These are phyloP conservation scores for Notothenia rossii DNA, from an alignment of 2,113 vertebrate species.

Conservation along the genomic window DNA sequence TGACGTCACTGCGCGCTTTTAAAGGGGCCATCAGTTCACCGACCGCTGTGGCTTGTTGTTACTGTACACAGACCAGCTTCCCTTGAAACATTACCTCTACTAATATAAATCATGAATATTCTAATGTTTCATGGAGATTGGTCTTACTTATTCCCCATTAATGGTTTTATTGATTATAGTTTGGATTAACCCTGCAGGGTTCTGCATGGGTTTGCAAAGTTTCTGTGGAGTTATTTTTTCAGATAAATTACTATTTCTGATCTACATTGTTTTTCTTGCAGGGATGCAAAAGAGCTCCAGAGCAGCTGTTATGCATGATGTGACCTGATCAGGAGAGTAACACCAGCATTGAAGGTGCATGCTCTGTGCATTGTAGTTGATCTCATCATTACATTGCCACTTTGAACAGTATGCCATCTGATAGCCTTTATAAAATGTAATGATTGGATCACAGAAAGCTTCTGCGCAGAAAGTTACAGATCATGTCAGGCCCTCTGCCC, in stretches of 20 bases:
- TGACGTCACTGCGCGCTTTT: conserved; percentile 81
- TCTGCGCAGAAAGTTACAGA: not conserved
- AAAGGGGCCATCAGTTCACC: conserved; percentile 70
- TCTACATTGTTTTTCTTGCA: not conserved
- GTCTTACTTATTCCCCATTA: not conserved
- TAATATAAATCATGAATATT: not conserved
- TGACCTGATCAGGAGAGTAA: conserved; percentile 27
- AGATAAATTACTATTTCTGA: too few species aligned
- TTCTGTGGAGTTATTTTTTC: not conserved
- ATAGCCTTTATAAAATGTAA: conserved; percentile 47
- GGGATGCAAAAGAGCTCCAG: not conserved
- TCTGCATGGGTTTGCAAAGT: not conserved
- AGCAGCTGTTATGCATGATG: conserved; percentile 26
- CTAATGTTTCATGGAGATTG: not conserved
- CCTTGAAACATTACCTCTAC: not conserved
- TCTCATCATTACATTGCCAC: conserved; percentile 10
- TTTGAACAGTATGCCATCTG: conserved; percentile 29
- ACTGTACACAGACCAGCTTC: conserved; percentile 1
- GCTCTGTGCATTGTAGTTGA: not conserved
- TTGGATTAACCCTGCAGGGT: too few species aligned
- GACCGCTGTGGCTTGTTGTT: not conserved
- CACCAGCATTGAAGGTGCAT: not conserved
- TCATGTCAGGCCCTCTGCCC: not conserved
- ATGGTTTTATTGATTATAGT: not conserved
- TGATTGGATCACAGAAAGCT: conserved; percentile 6